phyloP scores from a whole-genome alignment of 2,888 invertebrate genomes.

The Caenorhabditis doughertyi region DNA sequence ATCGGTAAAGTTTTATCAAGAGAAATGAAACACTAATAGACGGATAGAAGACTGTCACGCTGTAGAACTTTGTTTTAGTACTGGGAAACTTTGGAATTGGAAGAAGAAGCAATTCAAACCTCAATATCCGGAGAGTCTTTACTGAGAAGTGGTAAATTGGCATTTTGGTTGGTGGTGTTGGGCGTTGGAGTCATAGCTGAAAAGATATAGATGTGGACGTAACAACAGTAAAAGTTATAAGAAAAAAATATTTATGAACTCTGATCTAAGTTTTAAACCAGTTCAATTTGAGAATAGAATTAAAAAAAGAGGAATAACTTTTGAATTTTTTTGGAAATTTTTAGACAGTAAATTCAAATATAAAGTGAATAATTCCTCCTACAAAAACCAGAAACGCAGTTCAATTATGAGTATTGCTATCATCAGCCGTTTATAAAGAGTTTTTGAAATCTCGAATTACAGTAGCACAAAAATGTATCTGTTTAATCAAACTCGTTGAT shows the following conservation, averaged over 20 bases:
- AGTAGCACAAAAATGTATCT: neutral
- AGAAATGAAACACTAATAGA: constrained; percentile 10
- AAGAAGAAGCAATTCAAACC: constrained; percentile 42
- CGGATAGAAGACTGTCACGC: neutral
- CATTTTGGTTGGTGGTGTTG: constrained; percentile 22
- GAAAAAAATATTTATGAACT: too few relatives aligned
- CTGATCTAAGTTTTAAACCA: too few relatives aligned
- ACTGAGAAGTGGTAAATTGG: constrained; percentile 38
- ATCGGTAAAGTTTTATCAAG: constrained; percentile 32
- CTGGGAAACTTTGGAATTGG: neutral
- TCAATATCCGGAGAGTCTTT: constrained; percentile 76
- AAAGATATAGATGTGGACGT: too few relatives aligned
- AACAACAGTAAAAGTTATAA: too few relatives aligned
- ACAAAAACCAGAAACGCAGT: too few relatives aligned
- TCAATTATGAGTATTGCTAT: neutral
- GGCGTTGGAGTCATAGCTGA: constrained; percentile 47
- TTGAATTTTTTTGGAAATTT: too few relatives aligned
- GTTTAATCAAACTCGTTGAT: neutral
- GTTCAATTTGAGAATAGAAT: too few relatives aligned
- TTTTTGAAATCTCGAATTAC: too few relatives aligned
- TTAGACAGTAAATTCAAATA: too few relatives aligned
- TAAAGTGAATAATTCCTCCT: too few relatives aligned
- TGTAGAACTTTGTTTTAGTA: constrained; percentile 30
- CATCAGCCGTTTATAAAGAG: too few relatives aligned
- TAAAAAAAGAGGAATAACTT: too few relatives aligned